These are phyloP conservation scores for Operophtera brumata DNA, from an alignment of 2,888 invertebrate species.

Conservation along the genomic window DNA sequence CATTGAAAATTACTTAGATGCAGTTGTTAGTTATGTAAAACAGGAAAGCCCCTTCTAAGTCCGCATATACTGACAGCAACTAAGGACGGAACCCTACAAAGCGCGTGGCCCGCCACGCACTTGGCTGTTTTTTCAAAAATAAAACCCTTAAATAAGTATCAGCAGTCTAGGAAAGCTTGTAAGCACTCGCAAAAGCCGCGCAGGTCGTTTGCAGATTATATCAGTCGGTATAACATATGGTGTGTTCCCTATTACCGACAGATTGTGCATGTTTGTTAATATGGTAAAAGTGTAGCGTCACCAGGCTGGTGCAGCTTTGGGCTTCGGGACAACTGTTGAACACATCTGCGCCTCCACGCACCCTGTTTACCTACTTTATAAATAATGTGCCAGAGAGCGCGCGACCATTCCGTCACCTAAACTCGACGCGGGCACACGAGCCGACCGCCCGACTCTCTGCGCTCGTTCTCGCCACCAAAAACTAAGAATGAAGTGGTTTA, in stretches of 20 bases:
- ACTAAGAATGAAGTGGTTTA: conserved; percentile 57
- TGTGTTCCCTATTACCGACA: neutral
- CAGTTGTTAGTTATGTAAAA: too few relatives aligned
- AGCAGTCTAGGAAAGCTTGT: too few relatives aligned
- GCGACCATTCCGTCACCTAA: conserved; percentile 49
- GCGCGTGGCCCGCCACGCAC: too few relatives aligned
- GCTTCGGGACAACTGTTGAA: conserved; percentile 69
- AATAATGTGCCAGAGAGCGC: conserved; percentile 36
- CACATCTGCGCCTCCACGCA: conserved; percentile 63
- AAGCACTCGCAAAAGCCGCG: too few relatives aligned
- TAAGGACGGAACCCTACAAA: too few relatives aligned
- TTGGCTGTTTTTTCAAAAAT: too few relatives aligned
- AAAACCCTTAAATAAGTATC: too few relatives aligned
- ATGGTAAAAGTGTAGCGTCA: conserved; percentile 2
- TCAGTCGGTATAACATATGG: too few relatives aligned
- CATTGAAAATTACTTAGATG: too few relatives aligned
- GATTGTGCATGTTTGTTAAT: neutral
- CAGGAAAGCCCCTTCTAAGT: too few relatives aligned
- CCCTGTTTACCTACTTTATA: conserved; percentile 44
- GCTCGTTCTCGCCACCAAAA: conserved; percentile 27
- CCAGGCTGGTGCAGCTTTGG: conserved; percentile 36
- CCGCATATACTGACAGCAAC: too few relatives aligned
- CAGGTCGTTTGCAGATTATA: too few relatives aligned
- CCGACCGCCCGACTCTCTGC: conserved; percentile 25
- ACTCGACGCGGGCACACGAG: conserved; percentile 40